Conservation (phyloP, 2,888 invertebrate species). For the Micropterix aruncella region DNA sequence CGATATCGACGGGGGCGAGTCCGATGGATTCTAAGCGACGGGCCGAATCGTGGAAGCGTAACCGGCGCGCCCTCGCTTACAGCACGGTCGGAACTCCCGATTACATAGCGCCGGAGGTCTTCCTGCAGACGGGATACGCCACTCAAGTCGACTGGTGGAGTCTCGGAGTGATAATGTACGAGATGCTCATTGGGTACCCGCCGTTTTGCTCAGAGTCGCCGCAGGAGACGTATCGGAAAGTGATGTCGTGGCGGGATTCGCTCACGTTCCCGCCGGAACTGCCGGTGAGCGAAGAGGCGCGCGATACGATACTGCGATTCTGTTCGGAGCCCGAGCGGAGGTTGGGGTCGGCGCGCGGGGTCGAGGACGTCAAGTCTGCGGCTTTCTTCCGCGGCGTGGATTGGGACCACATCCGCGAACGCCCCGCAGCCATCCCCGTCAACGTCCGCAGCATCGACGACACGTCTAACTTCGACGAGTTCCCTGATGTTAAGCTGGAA, state of each 20-base stretch:
- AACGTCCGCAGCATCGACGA: conserved; percentile 49
- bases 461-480: conserved; percentile 53
- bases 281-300: conserved; percentile 44
- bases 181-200: conserved; percentile 44
- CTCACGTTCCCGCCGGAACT: conserved; percentile 49
- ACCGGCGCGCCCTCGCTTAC: conserved; percentile 36
- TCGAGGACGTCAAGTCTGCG: conserved; percentile 37
- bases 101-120: conserved; percentile 53
- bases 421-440: conserved; percentile 46
- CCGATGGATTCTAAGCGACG: conserved; percentile 48
- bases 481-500: conserved; percentile 47
- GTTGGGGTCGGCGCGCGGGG: conserved; percentile 31
- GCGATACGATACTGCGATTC: conserved; percentile 37
- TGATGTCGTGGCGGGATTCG: conserved; percentile 51
- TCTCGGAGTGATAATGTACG: conserved; percentile 50
- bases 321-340: conserved; percentile 41
- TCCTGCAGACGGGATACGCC: conserved; percentile 43
- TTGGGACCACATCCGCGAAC: conserved; percentile 48
- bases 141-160: conserved; percentile 53
- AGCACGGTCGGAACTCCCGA: conserved; percentile 43
- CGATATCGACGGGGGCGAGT: conserved; percentile 12
- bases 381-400: conserved; percentile 45
- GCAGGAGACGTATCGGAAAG: conserved; percentile 49
- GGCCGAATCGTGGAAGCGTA: conserved; percentile 51
- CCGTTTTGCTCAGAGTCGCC: conserved; percentile 55